These are phyloP conservation scores for Nemotelus nigrinus DNA, from an alignment of 2,888 invertebrate genomes.

Conservation along the genomic window DNA sequence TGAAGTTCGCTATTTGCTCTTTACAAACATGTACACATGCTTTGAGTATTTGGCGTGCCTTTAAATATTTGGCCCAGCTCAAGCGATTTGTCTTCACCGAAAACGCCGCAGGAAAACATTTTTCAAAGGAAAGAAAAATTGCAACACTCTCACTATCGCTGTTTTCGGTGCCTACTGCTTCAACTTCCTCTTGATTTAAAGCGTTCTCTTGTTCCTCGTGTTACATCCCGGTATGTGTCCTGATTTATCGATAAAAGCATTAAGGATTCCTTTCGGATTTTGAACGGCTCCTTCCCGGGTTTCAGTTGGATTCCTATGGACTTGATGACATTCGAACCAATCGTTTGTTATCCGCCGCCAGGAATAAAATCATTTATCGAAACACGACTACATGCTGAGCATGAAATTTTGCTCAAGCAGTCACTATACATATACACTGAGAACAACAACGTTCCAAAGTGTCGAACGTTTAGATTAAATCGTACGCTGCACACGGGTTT, in stretches of 20 bases:
- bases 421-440: background rate
- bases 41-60: too few relatives aligned
- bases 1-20: too few relatives aligned
- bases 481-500: background rate
- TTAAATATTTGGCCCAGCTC: background rate
- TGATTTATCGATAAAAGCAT: slow-evolving; percentile 36
- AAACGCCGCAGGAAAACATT: background rate
- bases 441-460: background rate
- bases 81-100: background rate
- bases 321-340: background rate
- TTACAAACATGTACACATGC: too few relatives aligned
- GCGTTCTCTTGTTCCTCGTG: slow-evolving; percentile 4
- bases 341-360: background rate
- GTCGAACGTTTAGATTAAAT: slow-evolving; percentile 20
- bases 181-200: slow-evolving; percentile 2
- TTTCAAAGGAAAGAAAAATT: background rate
- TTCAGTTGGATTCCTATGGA: background rate
- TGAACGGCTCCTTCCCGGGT: background rate
- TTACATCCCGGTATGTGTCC: slow-evolving; percentile 16
- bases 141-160: background rate
- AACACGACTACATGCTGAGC: background rate
- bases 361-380: background rate
- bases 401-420: background rate
- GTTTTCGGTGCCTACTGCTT: slow-evolving; percentile 1
- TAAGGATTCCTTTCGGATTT: slow-evolving; percentile 24